Evolutionary conservation across 1,140 invertebrate genomes (phyloP), one percentile per base, ranked within the genome.

Genomic region (Proctacanthus coquilletti): DNA sequence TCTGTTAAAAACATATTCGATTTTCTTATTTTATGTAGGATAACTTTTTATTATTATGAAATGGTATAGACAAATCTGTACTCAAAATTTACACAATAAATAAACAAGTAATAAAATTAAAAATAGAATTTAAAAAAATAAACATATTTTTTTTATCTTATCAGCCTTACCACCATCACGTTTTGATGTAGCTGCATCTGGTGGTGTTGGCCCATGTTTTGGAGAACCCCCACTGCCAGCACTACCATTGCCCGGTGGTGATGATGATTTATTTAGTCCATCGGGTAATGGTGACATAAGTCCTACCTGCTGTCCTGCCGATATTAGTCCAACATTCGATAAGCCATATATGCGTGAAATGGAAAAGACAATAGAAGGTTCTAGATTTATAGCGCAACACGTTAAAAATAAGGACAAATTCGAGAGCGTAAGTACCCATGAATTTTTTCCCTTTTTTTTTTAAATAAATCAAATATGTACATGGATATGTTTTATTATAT

Each of bases 391-490:
- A 64, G 87, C 87, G 56, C 87, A 92, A 63, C 86, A 91, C 60
- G 84, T 88, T 54, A 84, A 78, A 63, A 92, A 93, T 65, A 87
- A 89, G 62, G 86, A 92, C 65, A 84, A 84, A 57, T 92, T 91
- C 57, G 84, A 88, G 60, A 85, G 78, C 62, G 87, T 91, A 67
- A 84, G 83, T 81, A 49, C 34, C n/a, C n/a, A 15, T 20, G 9
- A 11, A 14, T 21, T 47, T 18, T 33, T 33, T n/a, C n/a, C n/a
- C n/a, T n/a, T n/a, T n/a, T n/a, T n/a, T n/a, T n/a, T n/a, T n/a
- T n/a, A n/a, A n/a, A n/a, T n/a, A n/a, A 33, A 14, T 13, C 17
- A 13, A 33, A 9, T 33, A 14, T 33, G 31, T 25, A 25, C 6
- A 8, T 33, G 13, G 17, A 6, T 33, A 18, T 20, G 18, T 36